phyloP scores from a whole-genome alignment of 2,113 vertebrate genomes.

The Atlantisia rogersi region DNA sequence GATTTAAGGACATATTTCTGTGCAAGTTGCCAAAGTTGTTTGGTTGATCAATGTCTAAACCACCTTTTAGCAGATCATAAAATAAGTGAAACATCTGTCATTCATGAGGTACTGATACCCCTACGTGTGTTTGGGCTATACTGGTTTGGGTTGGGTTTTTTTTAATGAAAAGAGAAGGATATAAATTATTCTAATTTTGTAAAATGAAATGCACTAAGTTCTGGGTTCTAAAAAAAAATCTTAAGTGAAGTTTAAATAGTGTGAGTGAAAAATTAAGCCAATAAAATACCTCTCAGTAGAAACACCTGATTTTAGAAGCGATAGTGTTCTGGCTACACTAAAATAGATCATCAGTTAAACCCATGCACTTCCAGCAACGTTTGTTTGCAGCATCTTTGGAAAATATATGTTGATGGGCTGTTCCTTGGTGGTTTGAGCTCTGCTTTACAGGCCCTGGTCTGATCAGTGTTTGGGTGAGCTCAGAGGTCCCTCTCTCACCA shows the following conservation, averaged over 20 bases:
- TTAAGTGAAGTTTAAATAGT: not conserved
- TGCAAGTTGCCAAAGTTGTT: conserved; percentile 48
- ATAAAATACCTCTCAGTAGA: conserved; percentile 25
- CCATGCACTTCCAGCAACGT: not conserved
- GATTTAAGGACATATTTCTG: conserved; percentile 59
- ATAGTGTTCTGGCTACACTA: not conserved
- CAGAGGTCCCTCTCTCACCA: not conserved
- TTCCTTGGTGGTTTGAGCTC: not conserved
- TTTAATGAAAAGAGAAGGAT: conserved; percentile 44
- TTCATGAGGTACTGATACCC: not conserved
- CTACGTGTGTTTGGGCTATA: not conserved
- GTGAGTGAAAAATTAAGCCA: not conserved
- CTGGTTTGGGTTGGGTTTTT: not conserved
- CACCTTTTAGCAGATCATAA: not conserved
- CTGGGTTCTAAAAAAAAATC: conserved; percentile 5
- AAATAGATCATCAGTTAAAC: not conserved
- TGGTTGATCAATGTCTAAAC: conserved; percentile 11
- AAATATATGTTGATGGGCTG: not conserved
- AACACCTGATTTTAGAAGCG: conserved; percentile 12
- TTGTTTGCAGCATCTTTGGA: not conserved
- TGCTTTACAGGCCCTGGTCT: not conserved
- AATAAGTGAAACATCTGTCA: not conserved
- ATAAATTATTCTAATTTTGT: conserved; percentile 46
- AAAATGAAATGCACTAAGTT: conserved; percentile 17
- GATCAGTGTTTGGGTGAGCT: not conserved